Conservation (phyloP, 2,113 vertebrate species). For the Labrus mixtus region DNA sequence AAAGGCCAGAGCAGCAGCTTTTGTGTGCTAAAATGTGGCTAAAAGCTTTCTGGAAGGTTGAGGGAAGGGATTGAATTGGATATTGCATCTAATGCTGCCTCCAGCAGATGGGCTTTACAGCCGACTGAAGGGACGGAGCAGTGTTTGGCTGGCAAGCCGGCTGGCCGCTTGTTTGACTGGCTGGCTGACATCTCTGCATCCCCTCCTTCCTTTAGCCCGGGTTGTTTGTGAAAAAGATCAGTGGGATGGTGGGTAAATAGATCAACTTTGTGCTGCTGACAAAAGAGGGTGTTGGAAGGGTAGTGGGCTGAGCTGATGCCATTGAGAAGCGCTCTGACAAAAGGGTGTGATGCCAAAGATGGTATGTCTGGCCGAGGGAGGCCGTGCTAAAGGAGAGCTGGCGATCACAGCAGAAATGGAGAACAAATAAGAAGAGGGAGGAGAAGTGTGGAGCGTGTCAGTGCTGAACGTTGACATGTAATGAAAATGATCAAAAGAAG, state of each 20-base stretch:
- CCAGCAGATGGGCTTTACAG: conserved; percentile 79
- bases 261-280: conserved; percentile 82
- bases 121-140: conserved; percentile 54
- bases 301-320: conserved; percentile 54
- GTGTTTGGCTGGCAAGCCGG: conserved; percentile 61
- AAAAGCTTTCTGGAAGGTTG: conserved; percentile 91
- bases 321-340: conserved; percentile 62
- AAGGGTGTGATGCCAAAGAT: conserved; percentile 68
- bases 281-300: conserved; percentile 72
- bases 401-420: conserved; percentile 64
- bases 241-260: conserved; percentile 80
- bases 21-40: conserved; percentile 98
- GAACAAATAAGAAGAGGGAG: conserved; percentile 64
- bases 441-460: conserved; percentile 24
- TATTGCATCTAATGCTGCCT: conserved; percentile 88
- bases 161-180: conserved; percentile 56
- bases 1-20: conserved; percentile 94
- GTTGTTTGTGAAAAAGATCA: conserved; percentile 84
- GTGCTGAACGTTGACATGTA: conserved; percentile 44
- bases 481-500: conserved; percentile 22
- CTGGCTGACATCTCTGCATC: conserved; percentile 70
- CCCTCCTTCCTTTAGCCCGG: conserved; percentile 62
- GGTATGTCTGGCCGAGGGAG: conserved; percentile 58
- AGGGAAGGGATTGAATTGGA: conserved; percentile 92
- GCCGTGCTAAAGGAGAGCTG: conserved; percentile 66